Evolutionary conservation across 2,888 invertebrate genomes (phyloP).

Genomic region (Ditula angustiorana): DNA sequence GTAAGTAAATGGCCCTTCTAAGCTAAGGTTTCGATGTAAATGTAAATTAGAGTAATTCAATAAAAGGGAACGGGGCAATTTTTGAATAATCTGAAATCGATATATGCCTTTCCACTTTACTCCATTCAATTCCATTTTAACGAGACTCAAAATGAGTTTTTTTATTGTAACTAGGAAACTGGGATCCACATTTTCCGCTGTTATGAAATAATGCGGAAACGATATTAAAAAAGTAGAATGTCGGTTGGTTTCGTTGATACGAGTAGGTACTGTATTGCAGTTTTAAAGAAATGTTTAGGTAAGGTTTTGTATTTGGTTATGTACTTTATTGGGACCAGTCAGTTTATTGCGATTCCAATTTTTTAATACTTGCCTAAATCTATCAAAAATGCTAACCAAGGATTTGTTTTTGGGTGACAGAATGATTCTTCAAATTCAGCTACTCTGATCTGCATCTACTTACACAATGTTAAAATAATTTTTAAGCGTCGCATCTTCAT

Average conservation of each 20-base stretch:
- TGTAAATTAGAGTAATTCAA: slow-evolving; percentile 25
- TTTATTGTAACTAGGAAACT: slow-evolving; percentile 18
- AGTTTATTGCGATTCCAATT: too few relatives aligned
- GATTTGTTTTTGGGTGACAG: too few relatives aligned
- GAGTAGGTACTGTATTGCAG: too few relatives aligned
- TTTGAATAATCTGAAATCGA: slow-evolving; percentile 28
- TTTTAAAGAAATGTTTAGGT: too few relatives aligned
- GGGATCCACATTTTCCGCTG: slow-evolving; percentile 10
- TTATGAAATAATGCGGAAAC: slow-evolving; percentile 11
- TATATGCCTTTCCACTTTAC: slow-evolving; percentile 15
- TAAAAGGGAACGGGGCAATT: slow-evolving; percentile 14
- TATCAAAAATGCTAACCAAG: too few relatives aligned
- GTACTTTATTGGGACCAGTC: too few relatives aligned
- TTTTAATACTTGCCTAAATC: too few relatives aligned
- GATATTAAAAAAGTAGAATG: not conserved
- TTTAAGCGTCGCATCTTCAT: too few relatives aligned
- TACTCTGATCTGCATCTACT: too few relatives aligned
- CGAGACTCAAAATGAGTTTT: slow-evolving; percentile 18
- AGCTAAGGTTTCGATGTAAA: slow-evolving; percentile 14
- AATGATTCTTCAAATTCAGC: too few relatives aligned
- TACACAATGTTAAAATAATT: too few relatives aligned
- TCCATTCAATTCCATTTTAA: slow-evolving; percentile 14
- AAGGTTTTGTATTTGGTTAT: too few relatives aligned
- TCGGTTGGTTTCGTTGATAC: not conserved
- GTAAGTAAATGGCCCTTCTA: not conserved